Evolutionary conservation across 2,888 invertebrate genomes (phyloP).

Genomic region (Drosophila monieri): DNA sequence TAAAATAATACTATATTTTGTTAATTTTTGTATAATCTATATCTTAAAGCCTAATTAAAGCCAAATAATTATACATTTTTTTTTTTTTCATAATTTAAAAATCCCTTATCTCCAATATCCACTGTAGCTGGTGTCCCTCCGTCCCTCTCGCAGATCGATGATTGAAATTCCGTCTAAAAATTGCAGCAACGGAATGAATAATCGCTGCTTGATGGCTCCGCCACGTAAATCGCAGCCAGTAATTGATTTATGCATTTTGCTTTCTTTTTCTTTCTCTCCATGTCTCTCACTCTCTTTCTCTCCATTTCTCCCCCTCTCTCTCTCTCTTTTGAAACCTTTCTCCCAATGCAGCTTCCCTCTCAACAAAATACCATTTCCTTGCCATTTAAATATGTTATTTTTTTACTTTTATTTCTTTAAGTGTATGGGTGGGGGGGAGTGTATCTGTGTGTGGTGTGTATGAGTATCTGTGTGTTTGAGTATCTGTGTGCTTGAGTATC

Average conservation of each 20-base stretch:
- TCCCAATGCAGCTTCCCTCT: not conserved
- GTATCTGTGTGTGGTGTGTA: not conserved
- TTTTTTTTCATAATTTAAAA: too few relatives aligned
- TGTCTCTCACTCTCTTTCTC: not conserved
- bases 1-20: too few relatives aligned
- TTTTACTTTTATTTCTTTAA: not conserved
- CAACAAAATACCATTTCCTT: not conserved
- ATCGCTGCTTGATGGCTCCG: slow-evolving; percentile 2
- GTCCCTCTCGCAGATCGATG: not conserved
- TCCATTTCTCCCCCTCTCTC: not conserved
- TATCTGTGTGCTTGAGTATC: not conserved
- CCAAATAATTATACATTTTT: too few relatives aligned
- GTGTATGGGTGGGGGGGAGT: not conserved
- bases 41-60: too few relatives aligned
- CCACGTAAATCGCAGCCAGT: slow-evolving; percentile 1
- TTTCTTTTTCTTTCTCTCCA: not conserved
- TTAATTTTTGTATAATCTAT: too few relatives aligned
- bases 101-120: not conserved
- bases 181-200: slow-evolving; percentile 11
- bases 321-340: not conserved
- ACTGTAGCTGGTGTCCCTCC: not conserved
- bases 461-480: not conserved
- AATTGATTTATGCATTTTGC: slow-evolving; percentile 20
- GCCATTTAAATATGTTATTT: not conserved
- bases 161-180: slow-evolving; percentile 26